Evolutionary conservation across 2,113 vertebrate species (phyloP).

Genomic region (Tor tambroides): DNA sequence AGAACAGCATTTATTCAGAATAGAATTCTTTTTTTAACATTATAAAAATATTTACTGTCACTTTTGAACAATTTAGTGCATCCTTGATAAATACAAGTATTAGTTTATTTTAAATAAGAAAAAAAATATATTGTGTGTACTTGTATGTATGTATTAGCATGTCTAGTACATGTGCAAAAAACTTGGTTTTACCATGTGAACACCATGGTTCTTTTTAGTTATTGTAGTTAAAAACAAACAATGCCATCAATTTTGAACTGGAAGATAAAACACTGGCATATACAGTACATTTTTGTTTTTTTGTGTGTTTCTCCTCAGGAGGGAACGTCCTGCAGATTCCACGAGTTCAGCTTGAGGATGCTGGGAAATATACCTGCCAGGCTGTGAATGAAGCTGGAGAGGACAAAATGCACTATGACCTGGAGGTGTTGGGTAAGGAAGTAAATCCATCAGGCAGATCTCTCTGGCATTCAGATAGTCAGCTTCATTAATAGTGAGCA

Average conservation of each 20-base stretch:
- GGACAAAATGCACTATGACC: constrained; percentile 85
- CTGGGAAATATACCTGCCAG: constrained; percentile 84
- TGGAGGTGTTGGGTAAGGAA: constrained; percentile 84
- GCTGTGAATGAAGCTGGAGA: constrained; percentile 84
- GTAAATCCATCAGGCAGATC: background rate
- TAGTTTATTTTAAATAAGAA: background rate
- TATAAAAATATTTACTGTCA: no score
- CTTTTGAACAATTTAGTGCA: background rate
- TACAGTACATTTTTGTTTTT: background rate
- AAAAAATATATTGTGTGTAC: no score
- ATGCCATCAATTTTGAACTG: background rate
- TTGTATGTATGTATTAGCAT: background rate
- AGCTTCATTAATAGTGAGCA: background rate
- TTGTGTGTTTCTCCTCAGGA: constrained; percentile 67
- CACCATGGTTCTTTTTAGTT: background rate
- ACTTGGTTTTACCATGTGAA: background rate
- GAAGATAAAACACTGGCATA: background rate
- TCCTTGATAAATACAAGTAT: background rate
- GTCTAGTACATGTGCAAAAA: background rate
- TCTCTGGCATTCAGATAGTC: background rate
- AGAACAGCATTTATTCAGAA: no score
- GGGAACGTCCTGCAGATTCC: constrained; percentile 87
- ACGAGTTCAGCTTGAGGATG: constrained; percentile 75
- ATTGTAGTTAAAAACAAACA: background rate
- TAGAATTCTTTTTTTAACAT: no score